phyloP scores from a whole-genome alignment of 2,888 invertebrate genomes.

The Drosophila algonquin region DNA sequence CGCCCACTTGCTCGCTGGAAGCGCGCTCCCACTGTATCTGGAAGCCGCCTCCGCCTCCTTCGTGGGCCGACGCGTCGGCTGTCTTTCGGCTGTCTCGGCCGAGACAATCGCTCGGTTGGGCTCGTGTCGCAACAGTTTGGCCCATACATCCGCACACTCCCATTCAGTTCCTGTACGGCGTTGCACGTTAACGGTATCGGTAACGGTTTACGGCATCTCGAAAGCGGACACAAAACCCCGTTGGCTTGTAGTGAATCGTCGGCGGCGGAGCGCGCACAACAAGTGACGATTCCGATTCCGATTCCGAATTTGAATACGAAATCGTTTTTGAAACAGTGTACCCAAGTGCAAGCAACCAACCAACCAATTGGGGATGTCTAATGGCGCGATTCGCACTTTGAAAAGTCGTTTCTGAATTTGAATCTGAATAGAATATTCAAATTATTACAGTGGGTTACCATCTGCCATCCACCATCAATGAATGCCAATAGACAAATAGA shows the following conservation, averaged over 20 bases:
- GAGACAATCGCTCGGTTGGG: conserved; percentile 29
- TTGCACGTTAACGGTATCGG: conserved; percentile 63
- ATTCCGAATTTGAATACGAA: background rate
- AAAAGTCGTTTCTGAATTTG: background rate
- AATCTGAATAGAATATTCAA: conserved; percentile 1
- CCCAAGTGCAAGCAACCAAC: background rate
- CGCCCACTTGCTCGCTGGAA: conserved; percentile 52
- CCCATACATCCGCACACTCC: conserved; percentile 41
- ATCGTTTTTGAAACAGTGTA: conserved; percentile 7
- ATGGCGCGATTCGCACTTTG: background rate
- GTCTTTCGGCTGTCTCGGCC: background rate
- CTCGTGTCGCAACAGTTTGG: conserved; percentile 71
- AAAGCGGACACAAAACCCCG: conserved; percentile 20
- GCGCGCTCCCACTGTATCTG: conserved; percentile 59
- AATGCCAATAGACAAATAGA: background rate
- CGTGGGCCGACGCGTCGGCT: conserved; percentile 32
- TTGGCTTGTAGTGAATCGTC: conserved; percentile 1
- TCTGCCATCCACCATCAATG: no score
- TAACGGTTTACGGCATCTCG: background rate
- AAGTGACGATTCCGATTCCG: conserved; percentile 54
- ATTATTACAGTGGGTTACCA: background rate
- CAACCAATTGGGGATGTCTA: conserved; percentile 1
- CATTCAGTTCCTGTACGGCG: conserved; percentile 76
- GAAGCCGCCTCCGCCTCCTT: conserved; percentile 47
- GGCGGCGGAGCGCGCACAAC: conserved; percentile 49